Conservation (phyloP, 2,888 invertebrate species). For the Hypselothyrea guttata region DNA sequence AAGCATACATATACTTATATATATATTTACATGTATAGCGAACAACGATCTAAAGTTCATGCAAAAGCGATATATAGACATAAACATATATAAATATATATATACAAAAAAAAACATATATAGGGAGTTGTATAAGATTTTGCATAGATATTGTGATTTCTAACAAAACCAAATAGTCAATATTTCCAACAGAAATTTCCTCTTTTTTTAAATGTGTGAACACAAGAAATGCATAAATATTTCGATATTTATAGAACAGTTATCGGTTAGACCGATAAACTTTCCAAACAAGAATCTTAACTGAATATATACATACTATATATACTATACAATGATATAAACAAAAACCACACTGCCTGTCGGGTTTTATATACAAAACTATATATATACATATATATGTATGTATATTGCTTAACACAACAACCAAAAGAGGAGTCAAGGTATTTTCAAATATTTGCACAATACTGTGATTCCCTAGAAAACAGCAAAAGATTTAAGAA, state of each 20-base stretch:
- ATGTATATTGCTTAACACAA: not conserved
- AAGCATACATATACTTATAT: constrained; percentile 24
- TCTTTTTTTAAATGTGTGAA: constrained; percentile 21
- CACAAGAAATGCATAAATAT: not conserved
- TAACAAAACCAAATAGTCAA: constrained; percentile 39
- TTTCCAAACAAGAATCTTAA: not conserved
- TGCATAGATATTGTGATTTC: constrained; percentile 69
- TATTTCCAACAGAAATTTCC: constrained; percentile 18
- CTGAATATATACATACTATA: not conserved
- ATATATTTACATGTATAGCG: constrained; percentile 59
- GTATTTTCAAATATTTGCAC: constrained; percentile 41
- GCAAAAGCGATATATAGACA: constrained; percentile 36
- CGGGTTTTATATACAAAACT: constrained; percentile 20
- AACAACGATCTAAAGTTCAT: constrained; percentile 60
- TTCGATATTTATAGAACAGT: constrained; percentile 34
- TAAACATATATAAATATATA: constrained; percentile 8
- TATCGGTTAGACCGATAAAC: constrained; percentile 21
- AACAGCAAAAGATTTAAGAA: constrained; percentile 22
- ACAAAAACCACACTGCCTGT: constrained; percentile 42
- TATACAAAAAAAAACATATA: constrained; percentile 23
- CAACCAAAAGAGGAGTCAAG: not conserved
- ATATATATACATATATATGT: not conserved
- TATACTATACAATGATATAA: constrained; percentile 6
- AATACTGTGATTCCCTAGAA: constrained; percentile 69
- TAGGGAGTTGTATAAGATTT: constrained; percentile 52